Conservation (phyloP, 2,797 vertebrate species). For the Sciurus vulgaris region DNA sequence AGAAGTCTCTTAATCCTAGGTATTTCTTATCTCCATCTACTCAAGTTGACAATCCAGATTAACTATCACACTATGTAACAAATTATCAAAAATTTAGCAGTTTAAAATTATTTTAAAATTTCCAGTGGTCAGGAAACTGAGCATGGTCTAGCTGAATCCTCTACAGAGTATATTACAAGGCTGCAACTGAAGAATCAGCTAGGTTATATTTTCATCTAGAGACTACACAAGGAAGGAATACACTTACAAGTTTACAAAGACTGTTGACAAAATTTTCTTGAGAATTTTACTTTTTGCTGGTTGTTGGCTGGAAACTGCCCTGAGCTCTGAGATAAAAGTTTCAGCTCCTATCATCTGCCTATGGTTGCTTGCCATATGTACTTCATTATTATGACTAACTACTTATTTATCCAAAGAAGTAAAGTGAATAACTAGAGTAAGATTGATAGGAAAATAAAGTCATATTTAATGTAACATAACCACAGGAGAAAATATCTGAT, state of each 20-base stretch:
- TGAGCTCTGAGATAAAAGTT: background rate
- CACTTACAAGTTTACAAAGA: background rate
- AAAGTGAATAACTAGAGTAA: background rate
- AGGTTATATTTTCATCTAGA: background rate
- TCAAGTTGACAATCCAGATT: too few relatives aligned
- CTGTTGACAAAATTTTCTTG: background rate
- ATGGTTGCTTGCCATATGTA: background rate
- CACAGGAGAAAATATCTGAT: background rate
- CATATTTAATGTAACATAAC: background rate
- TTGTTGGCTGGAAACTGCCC: background rate
- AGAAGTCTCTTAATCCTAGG: too few relatives aligned
- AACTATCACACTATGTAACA: background rate
- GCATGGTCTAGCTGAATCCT: background rate
- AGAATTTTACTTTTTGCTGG: background rate
- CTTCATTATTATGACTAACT: background rate
- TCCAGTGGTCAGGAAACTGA: background rate
- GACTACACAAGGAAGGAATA: background rate
- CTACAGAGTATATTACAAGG: background rate
- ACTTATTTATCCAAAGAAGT: background rate
- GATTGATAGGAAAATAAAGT: background rate
- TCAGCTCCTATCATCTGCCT: background rate
- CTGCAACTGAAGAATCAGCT: background rate
- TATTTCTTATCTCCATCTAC: too few relatives aligned
- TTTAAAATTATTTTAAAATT: background rate
- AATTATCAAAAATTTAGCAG: background rate